Base-by-base conservation (phyloP, 2,113 vertebrate genomes). In the Leucosticte australis region DNA sequence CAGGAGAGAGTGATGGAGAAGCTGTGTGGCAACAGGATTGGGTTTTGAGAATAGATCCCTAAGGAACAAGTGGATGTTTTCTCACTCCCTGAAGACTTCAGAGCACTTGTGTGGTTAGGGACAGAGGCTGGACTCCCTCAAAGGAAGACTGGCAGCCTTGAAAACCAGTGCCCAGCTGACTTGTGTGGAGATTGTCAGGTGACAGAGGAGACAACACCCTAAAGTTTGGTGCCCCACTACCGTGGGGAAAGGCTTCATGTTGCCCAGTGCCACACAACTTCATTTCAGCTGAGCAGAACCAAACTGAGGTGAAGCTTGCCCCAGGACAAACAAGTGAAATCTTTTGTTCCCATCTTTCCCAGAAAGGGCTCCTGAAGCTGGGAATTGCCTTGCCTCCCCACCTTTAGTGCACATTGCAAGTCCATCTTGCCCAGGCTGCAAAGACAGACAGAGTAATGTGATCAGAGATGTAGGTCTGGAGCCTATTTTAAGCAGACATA, bases 191-290 rank as follows among this genome's bases (percentile, higher is more conserved):
- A 28, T 37, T 67, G 10, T 50, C 27, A 35, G 31, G 9, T 81
- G 55, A 33, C 31, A 91, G 46, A 85, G 15, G 31, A 42, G 30
- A 41, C 13, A 65, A 31, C 0, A 0, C 13, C 18, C 55, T 55
- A 27, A 49, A n/a, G 6, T 53, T 6, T 27, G 31, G 46, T 79
- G 37, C 15, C 21, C 13, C 20, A 1, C 16, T 85, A 7, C 11
- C 41, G 18, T 47, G 62, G n/a, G 46, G 53, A n/a, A 78, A 57
- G 26, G 22, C 47, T 81, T 81, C 3, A 6, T 9, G 6, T 30
- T 31, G n/a, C 27, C 18, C 37, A n/a, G 27, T 31, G n/a, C 27
- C 18, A 7, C 28, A 11, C 0, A 3, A 20, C 33, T 81, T 11
- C 42, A 42, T 82, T 87, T 83, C n/a, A 88, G 37, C 52, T 70